Base-by-base conservation (phyloP, 2,888 invertebrate genomes). In the Cephus spinipes region DNA sequence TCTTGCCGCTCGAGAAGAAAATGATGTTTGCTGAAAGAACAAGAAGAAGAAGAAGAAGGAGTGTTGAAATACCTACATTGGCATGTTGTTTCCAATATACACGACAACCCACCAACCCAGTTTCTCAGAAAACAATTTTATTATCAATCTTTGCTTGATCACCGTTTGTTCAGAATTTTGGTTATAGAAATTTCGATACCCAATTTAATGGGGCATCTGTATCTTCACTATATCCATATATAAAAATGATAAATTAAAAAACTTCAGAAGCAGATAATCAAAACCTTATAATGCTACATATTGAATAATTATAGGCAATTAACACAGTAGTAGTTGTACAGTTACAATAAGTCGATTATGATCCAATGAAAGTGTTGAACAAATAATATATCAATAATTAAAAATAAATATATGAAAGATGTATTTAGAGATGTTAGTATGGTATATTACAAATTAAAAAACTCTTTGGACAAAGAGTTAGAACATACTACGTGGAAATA, bases 31-130 rank as follows among this genome's bases (percentile, higher is more conserved):
- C 23, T 55, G 31, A 30, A 30, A 69, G 75, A 30, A 55, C 68
- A 33, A 32, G 69, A 36, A 34, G 34, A 33, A 33, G 34, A 34
- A 73, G 73, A 73, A 33, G 76, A 81, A 82, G n/a, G n/a, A n/a
- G 81, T 79, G 82, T 81, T 81, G 83, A 79, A 85, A 81, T 85
- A 31, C 31, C 40, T 55, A 55, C 40, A 55, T 55, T 55, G 40
- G 40, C 40, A 23, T 55, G 40, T 55, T 55, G 40, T 23, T 55
- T 23, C 9, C 40, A 55, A 55, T 55, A 0, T 55, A 55, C 6
- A 55, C 23, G 40, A 23, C 40, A 55, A 23, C 23, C 40, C 23
- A 55, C 23, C 6, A 55, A 55, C 40, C 40, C 15, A 55, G 23
- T 55, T 55, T 55, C 40, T 55, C 9, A 55, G 23, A 55, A 55